Evolutionary conservation across 2,888 invertebrate species (phyloP), one percentile per base, ranked within the genome.

Genomic region (Conus canariensis): DNA sequence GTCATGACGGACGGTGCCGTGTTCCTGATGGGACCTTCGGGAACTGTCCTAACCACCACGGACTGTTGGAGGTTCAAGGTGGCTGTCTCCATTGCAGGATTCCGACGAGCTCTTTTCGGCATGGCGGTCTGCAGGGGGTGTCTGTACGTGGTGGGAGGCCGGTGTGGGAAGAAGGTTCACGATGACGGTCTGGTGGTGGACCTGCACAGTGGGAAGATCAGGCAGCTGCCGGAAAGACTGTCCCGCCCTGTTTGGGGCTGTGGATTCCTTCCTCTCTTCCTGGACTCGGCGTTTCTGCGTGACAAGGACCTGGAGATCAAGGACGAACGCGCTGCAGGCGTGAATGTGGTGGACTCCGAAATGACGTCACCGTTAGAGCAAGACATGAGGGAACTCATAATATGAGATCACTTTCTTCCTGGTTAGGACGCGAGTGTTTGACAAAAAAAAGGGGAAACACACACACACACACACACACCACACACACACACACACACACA

Each of bases 41-140:
- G 91, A 22, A 88, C 89, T n/a, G 85, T 91, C 19, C 85, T 91
- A 14, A 91, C 87, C 58, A 90, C 90, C 30, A 19, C 70, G 16
- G 91, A 91, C 86, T 91, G 90, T 80, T 90, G 86, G 90, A 82
- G 83, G 58, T 91, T 91, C 82, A 87, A 87, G n/a, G 88, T 86
- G 45, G 85, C 60, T 8, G 80, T 88, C 16, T 82, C 90, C 67
- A 80, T 91, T 10, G 89, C 91, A 3, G 88, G 87, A 70, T 91
- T 91, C 90, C 88, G 86, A 58, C 82, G 91, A 12, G 91, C 91
- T 58, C 58, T 91, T 86, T 91, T 91, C 82, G 91, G 91, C 7
- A 87, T 87, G 59, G 83, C 86, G 45, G 74, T 59, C n/a, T 64
- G 87, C 88, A 87, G 64, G 87, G 45, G 56, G 0, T 74, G 85